A percentile compares a stretch with the other conserved stretches of the same genome.
phyloP scores from a whole-genome alignment of 2,113 vertebrate genomes.

The Centrocercus urophasianus region DNA sequence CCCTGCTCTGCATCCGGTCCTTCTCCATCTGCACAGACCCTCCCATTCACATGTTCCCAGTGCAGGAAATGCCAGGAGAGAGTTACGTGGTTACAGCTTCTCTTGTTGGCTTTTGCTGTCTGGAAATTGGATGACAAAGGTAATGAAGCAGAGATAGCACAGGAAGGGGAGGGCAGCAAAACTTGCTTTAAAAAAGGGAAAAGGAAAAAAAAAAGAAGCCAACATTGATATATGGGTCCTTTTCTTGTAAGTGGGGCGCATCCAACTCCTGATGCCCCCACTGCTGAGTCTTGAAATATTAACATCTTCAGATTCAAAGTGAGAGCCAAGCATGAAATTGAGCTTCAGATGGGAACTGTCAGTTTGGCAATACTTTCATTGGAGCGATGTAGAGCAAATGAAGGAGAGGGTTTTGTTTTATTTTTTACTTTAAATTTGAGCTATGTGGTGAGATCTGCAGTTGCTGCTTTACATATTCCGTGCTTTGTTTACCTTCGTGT shows the following conservation, averaged over 20 bases:
- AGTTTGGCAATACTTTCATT: not conserved
- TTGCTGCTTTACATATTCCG: not conserved
- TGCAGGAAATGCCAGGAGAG: not conserved
- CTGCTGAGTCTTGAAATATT: not conserved
- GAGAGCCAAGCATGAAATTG: not conserved
- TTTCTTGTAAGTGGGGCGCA: not conserved
- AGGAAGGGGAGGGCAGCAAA: not conserved
- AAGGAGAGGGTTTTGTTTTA: not conserved
- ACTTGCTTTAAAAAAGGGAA: not conserved
- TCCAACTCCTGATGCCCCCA: too few species aligned
- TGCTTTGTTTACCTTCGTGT: conserved; percentile 5
- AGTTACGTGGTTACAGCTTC: fast-evolving
- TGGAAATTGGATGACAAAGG: not conserved
- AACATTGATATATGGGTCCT: not conserved
- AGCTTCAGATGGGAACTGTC: not conserved
- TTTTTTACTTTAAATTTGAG: not conserved
- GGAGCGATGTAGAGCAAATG: not conserved
- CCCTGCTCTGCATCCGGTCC: fast-evolving
- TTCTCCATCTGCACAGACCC: not conserved
- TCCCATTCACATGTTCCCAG: fast-evolving
- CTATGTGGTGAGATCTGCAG: not conserved
- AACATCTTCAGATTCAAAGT: not conserved
- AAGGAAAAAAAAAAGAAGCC: not conserved
- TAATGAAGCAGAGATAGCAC: not conserved
- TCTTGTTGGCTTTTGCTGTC: not conserved